Evolutionary conservation across 2,113 vertebrate genomes (phyloP).

Genomic region (Gymnogyps californianus): DNA sequence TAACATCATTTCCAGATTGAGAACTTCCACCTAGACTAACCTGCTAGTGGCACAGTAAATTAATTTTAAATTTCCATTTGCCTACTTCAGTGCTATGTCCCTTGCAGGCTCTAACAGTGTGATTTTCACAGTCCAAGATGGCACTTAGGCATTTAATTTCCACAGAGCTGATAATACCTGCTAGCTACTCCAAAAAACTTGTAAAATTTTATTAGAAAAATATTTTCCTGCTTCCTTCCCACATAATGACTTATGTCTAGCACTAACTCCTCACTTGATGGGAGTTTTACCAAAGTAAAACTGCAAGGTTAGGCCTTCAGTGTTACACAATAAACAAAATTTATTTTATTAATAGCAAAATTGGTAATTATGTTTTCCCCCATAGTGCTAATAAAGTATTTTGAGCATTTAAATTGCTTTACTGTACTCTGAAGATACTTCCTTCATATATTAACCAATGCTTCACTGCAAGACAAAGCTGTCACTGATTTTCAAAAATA

Average conservation of each 20-base stretch:
- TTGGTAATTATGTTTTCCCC: neutral
- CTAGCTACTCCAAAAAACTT: neutral
- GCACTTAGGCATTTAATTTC: neutral
- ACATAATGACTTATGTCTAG: neutral
- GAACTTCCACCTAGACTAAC: conserved; percentile 24
- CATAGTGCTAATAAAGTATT: neutral
- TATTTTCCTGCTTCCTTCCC: neutral
- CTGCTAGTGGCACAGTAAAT: neutral
- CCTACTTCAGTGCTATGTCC: neutral
- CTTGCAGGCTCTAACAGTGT: neutral
- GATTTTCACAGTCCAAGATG: neutral
- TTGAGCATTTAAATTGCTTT: neutral
- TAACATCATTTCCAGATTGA: neutral
- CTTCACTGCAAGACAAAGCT: neutral
- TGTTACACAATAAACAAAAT: neutral
- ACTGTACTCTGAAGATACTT: neutral
- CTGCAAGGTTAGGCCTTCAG: neutral
- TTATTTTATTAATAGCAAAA: neutral
- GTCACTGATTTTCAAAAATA: neutral
- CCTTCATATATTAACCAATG: neutral
- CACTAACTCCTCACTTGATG: neutral
- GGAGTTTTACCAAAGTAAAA: neutral
- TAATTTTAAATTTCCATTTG: neutral
- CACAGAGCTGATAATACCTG: neutral
- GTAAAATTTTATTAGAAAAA: neutral